Conservation (phyloP, 2,888 invertebrate genomes). For the Chymomyza amoena region DNA sequence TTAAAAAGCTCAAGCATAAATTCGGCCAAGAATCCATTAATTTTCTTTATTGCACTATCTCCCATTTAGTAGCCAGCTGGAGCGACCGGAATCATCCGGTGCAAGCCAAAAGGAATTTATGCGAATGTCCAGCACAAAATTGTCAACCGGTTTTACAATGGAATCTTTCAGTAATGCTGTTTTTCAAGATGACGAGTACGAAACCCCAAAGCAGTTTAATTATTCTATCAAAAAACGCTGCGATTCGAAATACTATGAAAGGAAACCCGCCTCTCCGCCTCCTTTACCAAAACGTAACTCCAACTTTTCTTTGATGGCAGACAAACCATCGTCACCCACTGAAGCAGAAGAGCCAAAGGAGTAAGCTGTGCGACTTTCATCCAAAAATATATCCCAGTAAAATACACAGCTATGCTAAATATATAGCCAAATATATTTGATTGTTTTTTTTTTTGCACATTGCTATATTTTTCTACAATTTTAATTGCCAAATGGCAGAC, state of each 20-base stretch:
- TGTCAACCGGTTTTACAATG: conserved; percentile 47
- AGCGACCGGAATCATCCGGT: no score
- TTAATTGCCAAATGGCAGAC: not conserved
- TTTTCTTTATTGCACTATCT: not conserved
- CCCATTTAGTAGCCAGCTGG: not conserved
- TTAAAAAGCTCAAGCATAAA: no score
- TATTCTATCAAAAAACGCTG: conserved; percentile 37
- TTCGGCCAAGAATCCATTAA: not conserved
- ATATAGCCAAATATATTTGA: no score
- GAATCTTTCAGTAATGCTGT: conserved; percentile 33
- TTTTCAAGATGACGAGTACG: conserved; percentile 50
- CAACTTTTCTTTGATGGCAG: conserved; percentile 3
- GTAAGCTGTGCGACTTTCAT: not conserved
- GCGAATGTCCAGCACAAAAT: conserved; percentile 32
- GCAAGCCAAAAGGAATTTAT: conserved; percentile 26
- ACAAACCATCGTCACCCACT: not conserved
- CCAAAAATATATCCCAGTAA: not conserved
- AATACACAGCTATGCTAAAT: not conserved
- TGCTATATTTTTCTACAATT: not conserved
- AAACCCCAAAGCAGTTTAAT: conserved; percentile 50
- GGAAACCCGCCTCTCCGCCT: conserved; percentile 66
- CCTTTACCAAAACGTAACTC: conserved; percentile 75
- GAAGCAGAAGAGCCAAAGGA: not conserved
- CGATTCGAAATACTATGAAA: conserved; percentile 44
- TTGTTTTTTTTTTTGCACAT: not conserved